Conservation (phyloP, 2,888 invertebrate species). For the Andrena minutula region DNA sequence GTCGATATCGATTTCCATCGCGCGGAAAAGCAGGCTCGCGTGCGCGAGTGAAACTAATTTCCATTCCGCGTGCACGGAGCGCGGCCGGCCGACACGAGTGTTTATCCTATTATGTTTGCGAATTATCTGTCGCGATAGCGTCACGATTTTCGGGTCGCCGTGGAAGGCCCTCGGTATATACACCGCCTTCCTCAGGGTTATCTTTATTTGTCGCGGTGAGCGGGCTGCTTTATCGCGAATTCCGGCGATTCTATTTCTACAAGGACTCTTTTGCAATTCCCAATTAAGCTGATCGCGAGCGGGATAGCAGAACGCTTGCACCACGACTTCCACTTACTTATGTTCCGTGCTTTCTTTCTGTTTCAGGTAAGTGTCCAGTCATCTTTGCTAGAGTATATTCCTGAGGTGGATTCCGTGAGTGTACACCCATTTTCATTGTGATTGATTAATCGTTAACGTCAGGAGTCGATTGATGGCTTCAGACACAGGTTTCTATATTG, state of each 20-base stretch:
- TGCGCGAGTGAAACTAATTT: conserved; percentile 67
- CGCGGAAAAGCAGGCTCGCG: conserved; percentile 61
- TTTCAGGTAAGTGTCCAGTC: conserved; percentile 66
- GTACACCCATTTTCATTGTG: background rate
- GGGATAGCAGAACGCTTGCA: background rate
- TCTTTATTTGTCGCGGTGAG: conserved; percentile 35
- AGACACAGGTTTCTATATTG: too few species aligned
- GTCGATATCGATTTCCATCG: conserved; percentile 67
- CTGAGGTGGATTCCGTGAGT: conserved; percentile 51
- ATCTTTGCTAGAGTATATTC: background rate
- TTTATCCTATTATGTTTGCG: conserved; percentile 67
- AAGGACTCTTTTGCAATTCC: conserved; percentile 23
- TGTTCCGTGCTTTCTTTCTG: conserved; percentile 48
- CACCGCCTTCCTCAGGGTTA: conserved; percentile 20
- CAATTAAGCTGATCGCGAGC: conserved; percentile 18
- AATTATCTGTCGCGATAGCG: conserved; percentile 69
- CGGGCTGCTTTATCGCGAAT: conserved; percentile 29
- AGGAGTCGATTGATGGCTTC: too few species aligned
- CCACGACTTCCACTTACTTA: conserved; percentile 30
- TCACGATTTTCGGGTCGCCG: conserved; percentile 57
- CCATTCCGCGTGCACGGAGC: conserved; percentile 48
- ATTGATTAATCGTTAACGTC: conserved; percentile 1
- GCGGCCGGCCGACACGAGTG: conserved; percentile 36
- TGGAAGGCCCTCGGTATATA: conserved; percentile 19
- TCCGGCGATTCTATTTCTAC: background rate